Evolutionary conservation across 2,113 vertebrate genomes (phyloP), one percentile per base, ranked within the genome.

Genomic region (Pontoporia blainvillei): DNA sequence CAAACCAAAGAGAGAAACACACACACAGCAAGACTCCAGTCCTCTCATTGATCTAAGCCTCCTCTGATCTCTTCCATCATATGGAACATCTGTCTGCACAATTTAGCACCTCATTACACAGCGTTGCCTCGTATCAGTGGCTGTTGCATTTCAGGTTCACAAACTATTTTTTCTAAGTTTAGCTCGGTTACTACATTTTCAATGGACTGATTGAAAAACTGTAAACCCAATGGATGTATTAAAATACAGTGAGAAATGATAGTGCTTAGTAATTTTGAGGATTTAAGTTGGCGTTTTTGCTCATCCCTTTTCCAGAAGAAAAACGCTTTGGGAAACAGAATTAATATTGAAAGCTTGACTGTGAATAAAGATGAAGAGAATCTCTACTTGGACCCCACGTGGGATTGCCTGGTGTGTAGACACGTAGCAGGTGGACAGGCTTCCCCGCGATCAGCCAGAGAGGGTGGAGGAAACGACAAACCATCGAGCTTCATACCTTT

Each of bases 381-480:
- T 62, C 7, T 21, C 1, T 0, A 25, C 31, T 59, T 76, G 39
- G 18, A 27, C 3, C 44, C 9, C 1, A 3, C 5, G 10, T 36
- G 62, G 46, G 61, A 12, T 36, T 0, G 1, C 3, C 27, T 2
- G 8, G 21, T 2, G 3, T 5, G 1, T 27, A 29, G 36, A 67
- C 44, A 8, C 59, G 11, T 3, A 23, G 15, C 4, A 12, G 29
- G 23, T 41, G 17, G 34, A 4, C 12, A 57, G 8, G 1, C 0
- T 3, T 18, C 6, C 5, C 69, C 15, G 2, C 25, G 3, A 0
- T 54, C 13, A 17, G 2, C 64, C 41, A 64, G 29, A 6, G 1
- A 59, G 23, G 5, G 5, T 8, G 12, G 52, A 72, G 27, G 31
- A 46, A 61, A n/a, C 6, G 46, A 21, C 39, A 36, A 25, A 44